Base-by-base conservation (phyloP, 2,888 invertebrate species). In the Amphipyra berbera region DNA sequence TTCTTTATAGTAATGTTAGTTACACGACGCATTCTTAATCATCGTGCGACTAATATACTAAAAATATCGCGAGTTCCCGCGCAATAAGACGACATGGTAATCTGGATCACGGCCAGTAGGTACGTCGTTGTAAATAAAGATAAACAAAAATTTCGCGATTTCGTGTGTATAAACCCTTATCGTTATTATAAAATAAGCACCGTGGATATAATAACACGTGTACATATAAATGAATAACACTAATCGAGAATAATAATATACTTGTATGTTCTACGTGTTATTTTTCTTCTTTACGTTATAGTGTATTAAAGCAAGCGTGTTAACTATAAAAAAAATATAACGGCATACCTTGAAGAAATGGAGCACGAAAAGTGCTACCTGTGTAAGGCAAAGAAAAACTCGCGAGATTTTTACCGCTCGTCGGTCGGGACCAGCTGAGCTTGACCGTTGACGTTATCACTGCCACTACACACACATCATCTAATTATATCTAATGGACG, bases 101-200 rank as follows among this genome's bases (percentile, higher is more conserved):
- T 93, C 92, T 94, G 94, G 94, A 94, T 94, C 94, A 94, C 88
- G 94, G 94, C 94, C 94, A 94, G 89, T n/a, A n/a, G n/a, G n/a
- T 85, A 82, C 81, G 83, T 82, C 80, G 84, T 81, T 83, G 89
- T 91, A 90, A 90, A 90, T 88, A 85, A 79, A 73, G 76, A 83
- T 81, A 81, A 81, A 81, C 77, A 82, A 76, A 72, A 81, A 66
- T 73, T 69, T 79, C 60, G 60, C 73, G 61, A 55, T 57, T 61
- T 50, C 47, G 50, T 62, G 46, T 45, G 61, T 48, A 27, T 60
- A 52, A 76, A 73, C 68, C 60, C 54, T 46, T 68, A 61, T 49
- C 47, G 49, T 57, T 71, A 48, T 52, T 57, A 62, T 38, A 63
- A 67, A 70, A 52, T 59, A 61, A 63, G 62, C 46, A 42, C 54